Evolutionary conservation across 2,888 invertebrate species (phyloP).

Genomic region (Tiphia femorata): DNA sequence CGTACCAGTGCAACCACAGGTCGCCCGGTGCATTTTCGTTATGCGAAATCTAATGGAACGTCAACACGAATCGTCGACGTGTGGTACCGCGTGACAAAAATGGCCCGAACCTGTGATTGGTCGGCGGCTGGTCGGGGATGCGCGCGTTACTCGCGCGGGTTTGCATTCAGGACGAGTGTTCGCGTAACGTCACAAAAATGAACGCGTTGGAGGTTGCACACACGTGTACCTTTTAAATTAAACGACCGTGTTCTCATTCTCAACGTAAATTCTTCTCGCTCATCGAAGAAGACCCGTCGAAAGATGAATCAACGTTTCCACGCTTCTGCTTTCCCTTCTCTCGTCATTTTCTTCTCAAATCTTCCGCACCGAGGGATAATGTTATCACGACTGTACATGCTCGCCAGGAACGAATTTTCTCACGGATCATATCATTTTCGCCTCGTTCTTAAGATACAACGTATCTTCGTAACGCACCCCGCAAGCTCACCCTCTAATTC

Average conservation of each 20-base stretch:
- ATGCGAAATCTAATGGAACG: conserved; percentile 6
- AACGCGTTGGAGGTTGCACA: not conserved
- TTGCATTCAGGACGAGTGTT: too few species aligned
- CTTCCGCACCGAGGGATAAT: conserved; percentile 17
- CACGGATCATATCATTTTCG: conserved; percentile 16
- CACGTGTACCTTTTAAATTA: not conserved
- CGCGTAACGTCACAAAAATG: not conserved
- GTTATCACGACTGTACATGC: conserved; percentile 20
- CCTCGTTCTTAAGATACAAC: not conserved
- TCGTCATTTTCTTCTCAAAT: too few species aligned
- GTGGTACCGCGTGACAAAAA: not conserved
- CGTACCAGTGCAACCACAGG: not conserved
- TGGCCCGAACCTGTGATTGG: not conserved
- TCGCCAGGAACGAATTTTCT: conserved; percentile 8
- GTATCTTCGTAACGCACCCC: not conserved
- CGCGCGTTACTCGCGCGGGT: too few species aligned
- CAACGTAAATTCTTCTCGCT: too few species aligned
- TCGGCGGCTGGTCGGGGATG: not conserved
- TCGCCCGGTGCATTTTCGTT: not conserved
- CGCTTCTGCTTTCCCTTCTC: too few species aligned
- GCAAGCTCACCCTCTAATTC: conserved; percentile 22
- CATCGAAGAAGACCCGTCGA: too few species aligned
- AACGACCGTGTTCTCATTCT: not conserved
- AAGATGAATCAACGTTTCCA: too few species aligned
- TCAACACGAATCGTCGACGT: conserved; percentile 2